Evolutionary conservation across 2,113 vertebrate genomes (phyloP), one percentile per base, ranked within the genome.

Genomic region (Lates calcarifer): DNA sequence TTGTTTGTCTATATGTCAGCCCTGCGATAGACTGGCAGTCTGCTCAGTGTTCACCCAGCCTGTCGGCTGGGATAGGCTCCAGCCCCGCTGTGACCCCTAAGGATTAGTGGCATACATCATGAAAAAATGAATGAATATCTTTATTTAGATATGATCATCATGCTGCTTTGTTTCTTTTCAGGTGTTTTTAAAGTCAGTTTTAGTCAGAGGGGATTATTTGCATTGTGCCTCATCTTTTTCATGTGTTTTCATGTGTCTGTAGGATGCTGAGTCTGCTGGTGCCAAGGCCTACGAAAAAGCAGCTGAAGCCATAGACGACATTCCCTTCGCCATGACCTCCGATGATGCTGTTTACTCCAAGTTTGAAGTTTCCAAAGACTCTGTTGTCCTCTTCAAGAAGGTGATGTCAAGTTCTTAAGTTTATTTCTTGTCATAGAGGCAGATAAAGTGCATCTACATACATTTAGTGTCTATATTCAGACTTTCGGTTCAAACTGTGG

Each of bases 321-420:
- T 99, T 89, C 98, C 97, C 0, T 99, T 99, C 20, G 97, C 95
- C 53, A 92, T 97, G 76, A 95, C 96, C 13, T 96, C 96, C 1
- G 95, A 88, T 1, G 94, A 91, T 0, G 95, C 95, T 0, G 73
- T 97, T 64, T 98, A 96, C 86, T 86, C 96, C 0, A 98, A 97
- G 78, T 98, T 96, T 67, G 94, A 99, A 82, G 92, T 99, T 35
- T 87, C 93, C 63, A 91, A 95, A 81, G 98, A 99, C 1, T 53
- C 95, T 0, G 93, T 99, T 18, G 94, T 97, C 56, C 98, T 99
- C 77, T 98, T 99, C 73, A 99, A 99, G 92, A 99, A 99, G 97
- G 97, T 98, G 88, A 73, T 15, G 26, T 61, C 2, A 15, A 26
- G 4, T 49, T 58, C 31, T 39, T 20, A 1, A 18, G 12, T 61